Base-by-base conservation (phyloP, 2,888 invertebrate genomes). In the Eilema caniola region DNA sequence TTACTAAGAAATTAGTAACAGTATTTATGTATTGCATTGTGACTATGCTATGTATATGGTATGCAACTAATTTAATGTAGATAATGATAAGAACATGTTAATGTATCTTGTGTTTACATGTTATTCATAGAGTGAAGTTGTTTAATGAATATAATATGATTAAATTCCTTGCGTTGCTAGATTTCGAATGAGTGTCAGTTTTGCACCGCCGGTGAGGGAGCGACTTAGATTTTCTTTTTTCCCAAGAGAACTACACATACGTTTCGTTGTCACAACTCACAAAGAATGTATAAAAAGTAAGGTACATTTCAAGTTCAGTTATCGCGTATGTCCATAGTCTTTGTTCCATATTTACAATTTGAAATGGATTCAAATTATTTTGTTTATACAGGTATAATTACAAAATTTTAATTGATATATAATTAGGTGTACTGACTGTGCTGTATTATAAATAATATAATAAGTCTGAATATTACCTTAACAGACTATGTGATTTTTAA, bases 261-360 rank as follows among this genome's bases (percentile, higher is more conserved):
- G 67, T 73, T 73, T 75, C 63, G 75, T 61, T 73, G 78, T 78
- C 81, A 80, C 79, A 80, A 73, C 75, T 78, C 81, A 80, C 79
- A 80, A 73, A 75, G 78, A 80, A 80, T 75, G 62, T 67, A 66
- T 69, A 70, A 66, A 69, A 70, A 73, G 67, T 59, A n/a, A n/a
- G n/a, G n/a, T 23, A 23, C 47, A 57, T 57, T 59, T 59, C 59
- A 25, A 14, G 25, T 25, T 59, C 12, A 57, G 75, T 77, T 68
- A 72, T 80, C 67, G 66, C 75, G 72, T 66, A 64, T 60, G 3
- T 62, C 10, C 11, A 14, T 31, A 31, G 31, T 14, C 10, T 63
- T 41, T 63, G 12, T 24, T 63, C 11, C 20, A 41, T 47, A 47
- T 8, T 7, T 5, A 47, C 20, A 20, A 14, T 47, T 47, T 47